phyloP scores from a whole-genome alignment of 2,113 vertebrate genomes.

The Plecotus auritus region DNA sequence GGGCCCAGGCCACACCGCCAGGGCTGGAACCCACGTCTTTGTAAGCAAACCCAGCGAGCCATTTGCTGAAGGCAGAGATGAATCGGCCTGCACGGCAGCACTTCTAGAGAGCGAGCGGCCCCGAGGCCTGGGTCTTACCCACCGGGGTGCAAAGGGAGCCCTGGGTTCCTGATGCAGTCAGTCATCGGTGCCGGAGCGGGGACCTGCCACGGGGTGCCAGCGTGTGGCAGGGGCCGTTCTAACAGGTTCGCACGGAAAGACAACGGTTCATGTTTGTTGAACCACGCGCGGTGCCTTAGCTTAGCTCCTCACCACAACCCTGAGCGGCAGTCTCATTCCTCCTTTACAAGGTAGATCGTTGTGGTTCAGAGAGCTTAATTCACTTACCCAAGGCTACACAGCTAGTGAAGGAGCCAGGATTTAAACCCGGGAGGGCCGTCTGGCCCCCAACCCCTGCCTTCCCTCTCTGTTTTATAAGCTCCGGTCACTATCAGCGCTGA shows the following conservation, averaged over 20 bases:
- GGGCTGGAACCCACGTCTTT: too few relatives aligned
- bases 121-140: neutral
- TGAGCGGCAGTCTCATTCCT: neutral
- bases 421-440: neutral
- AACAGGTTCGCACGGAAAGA: neutral
- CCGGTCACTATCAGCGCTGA: rapidly evolving
- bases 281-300: neutral
- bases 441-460: neutral
- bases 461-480: neutral
- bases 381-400: neutral
- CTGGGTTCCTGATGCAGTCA: rapidly evolving
- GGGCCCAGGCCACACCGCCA: neutral
- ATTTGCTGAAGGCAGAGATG: neutral
- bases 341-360: neutral
- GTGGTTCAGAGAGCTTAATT: neutral
- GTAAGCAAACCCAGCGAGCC: neutral
- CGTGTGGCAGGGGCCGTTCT: neutral
- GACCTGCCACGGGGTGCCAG: too few relatives aligned
- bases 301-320: neutral
- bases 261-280: neutral
- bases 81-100: neutral
- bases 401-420: neutral
- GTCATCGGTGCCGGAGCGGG: neutral
- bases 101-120: neutral
- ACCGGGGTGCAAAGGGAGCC: neutral